phyloP scores from a whole-genome alignment of 2,797 vertebrate species.

The Enteromius radiatus region DNA sequence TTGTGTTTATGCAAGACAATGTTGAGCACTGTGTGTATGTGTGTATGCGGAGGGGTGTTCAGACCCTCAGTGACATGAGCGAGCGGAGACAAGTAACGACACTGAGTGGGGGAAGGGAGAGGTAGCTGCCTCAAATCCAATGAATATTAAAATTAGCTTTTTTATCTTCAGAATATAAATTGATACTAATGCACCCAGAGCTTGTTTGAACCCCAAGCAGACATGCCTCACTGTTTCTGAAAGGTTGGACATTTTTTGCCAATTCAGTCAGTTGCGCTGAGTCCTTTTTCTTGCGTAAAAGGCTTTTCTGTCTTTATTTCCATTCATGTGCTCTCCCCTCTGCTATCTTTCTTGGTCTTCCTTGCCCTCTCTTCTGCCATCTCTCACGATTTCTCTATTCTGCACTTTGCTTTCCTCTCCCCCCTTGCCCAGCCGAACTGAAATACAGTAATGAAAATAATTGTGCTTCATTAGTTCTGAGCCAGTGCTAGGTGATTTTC shows the following conservation, averaged over 20 bases:
- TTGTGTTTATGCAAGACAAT: neutral
- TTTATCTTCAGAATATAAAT: conserved; percentile 61
- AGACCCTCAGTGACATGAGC: conserved; percentile 8
- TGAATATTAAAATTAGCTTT: conserved; percentile 52
- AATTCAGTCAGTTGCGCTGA: conserved; percentile 20
- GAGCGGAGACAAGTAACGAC: conserved; percentile 34
- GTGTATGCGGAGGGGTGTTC: conserved; percentile 9
- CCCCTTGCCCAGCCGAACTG: conserved; percentile 68
- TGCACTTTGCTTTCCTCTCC: conserved; percentile 60
- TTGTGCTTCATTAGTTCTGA: conserved; percentile 90
- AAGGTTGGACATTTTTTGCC: conserved; percentile 47
- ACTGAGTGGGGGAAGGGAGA: conserved; percentile 36
- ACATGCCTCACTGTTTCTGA: conserved; percentile 59
- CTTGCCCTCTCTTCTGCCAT: conserved; percentile 28
- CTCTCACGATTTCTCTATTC: conserved; percentile 55
- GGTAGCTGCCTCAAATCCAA: conserved; percentile 41
- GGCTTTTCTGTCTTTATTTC: conserved; percentile 45
- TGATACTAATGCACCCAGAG: conserved; percentile 57
- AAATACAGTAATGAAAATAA: conserved; percentile 88
- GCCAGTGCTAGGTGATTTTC: conserved; percentile 77
- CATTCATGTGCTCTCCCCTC: conserved; percentile 22
- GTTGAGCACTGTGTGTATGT: neutral
- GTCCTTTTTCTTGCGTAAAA: conserved; percentile 31
- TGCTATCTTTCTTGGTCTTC: conserved; percentile 32
- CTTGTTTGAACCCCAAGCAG: conserved; percentile 50